Percentiles rank a stretch among this genome's conserved stretches.
Evolutionary conservation across 2,113 vertebrate genomes (phyloP).

Genomic region (Galeopterus variegatus): DNA sequence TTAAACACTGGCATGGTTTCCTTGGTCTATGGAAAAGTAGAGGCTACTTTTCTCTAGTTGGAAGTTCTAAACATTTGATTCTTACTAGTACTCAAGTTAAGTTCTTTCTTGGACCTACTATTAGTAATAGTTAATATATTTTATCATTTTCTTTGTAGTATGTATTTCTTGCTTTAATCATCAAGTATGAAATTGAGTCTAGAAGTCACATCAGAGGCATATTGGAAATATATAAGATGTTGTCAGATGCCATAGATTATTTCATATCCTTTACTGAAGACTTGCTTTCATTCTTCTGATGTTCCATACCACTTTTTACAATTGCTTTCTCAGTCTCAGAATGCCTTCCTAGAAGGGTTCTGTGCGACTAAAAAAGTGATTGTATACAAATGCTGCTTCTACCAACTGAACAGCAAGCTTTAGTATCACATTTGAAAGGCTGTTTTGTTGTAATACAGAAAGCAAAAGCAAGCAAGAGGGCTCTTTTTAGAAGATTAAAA

Average conservation of each 20-base stretch:
- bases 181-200: neutral
- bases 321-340: neutral
- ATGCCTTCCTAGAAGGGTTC: neutral
- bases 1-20: neutral
- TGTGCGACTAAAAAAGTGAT: neutral
- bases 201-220: neutral
- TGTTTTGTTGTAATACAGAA: neutral
- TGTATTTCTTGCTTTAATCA: slow-evolving; percentile 11
- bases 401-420: neutral
- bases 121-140: neutral
- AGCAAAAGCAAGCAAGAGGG: neutral
- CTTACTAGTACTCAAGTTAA: neutral
- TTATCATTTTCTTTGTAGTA: neutral
- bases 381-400: neutral
- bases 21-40: neutral
- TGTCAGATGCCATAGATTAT: neutral
- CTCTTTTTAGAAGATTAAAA: neutral
- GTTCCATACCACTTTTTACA: neutral
- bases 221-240: neutral
- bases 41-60: neutral
- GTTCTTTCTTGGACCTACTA: neutral
- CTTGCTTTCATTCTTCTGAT: neutral
- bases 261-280: neutral
- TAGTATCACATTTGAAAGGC: neutral
- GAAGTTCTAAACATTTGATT: neutral